These are phyloP conservation scores for Natator depressus DNA, from an alignment of 2,113 vertebrate genomes.

Conservation along the genomic window DNA sequence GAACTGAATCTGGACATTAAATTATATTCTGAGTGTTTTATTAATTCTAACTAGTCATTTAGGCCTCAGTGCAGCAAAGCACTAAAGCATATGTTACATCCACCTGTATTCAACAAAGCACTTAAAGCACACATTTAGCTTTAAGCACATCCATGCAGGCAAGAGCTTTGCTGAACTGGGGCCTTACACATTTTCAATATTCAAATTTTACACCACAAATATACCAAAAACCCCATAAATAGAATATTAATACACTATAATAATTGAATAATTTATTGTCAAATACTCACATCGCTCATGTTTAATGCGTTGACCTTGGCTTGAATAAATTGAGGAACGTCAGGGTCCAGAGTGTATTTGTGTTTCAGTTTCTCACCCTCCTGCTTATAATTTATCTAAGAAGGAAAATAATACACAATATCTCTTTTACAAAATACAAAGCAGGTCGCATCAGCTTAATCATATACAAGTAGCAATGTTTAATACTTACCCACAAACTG, in stretches of 20 bases:
- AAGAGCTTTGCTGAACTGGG: background rate
- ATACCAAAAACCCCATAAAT: background rate
- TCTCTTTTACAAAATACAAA: background rate
- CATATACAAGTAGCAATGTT: background rate
- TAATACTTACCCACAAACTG: background rate
- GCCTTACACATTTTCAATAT: background rate
- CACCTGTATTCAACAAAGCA: background rate
- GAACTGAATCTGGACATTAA: background rate
- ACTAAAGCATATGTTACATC: background rate
- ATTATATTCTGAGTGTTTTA: background rate
- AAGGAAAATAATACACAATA: constrained; percentile 12
- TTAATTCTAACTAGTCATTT: background rate
- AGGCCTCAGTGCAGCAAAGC: background rate
- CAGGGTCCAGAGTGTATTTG: constrained; percentile 78
- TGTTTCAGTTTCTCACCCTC: constrained; percentile 82
- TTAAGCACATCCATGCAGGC: background rate
- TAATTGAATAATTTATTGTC: background rate
- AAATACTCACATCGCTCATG: constrained; percentile 81
- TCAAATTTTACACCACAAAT: background rate
- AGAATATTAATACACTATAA: background rate
- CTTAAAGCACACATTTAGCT: background rate
- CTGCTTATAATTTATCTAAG: constrained; percentile 78
- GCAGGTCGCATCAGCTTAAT: background rate
- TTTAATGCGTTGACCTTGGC: constrained; percentile 82
- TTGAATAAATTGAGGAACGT: constrained; percentile 82